A percentile compares a stretch with the other conserved stretches of the same genome.
phyloP scores from a whole-genome alignment of 2,797 vertebrate genomes.

The Liasis olivaceus region DNA sequence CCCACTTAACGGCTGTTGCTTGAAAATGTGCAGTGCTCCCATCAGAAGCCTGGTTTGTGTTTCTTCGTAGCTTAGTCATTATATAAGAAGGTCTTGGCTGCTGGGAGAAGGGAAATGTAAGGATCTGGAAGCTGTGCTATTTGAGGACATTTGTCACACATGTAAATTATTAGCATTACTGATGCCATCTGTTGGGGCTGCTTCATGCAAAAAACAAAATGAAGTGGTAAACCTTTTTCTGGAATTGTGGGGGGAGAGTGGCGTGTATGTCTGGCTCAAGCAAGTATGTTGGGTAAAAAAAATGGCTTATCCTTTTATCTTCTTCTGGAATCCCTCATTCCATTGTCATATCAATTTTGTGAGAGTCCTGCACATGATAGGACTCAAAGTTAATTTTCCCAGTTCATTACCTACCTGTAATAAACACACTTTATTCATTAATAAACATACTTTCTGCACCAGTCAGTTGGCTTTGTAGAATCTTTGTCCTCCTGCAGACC shows the following conservation, averaged over 20 bases:
- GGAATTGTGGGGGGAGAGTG: background rate
- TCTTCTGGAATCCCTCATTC: background rate
- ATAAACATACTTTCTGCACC: background rate
- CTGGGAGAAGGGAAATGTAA: background rate
- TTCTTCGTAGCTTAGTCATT: conserved; percentile 48
- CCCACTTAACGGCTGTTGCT: conserved; percentile 73
- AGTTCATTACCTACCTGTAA: background rate
- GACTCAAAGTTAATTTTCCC: background rate
- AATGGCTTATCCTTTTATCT: background rate
- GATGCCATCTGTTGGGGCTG: background rate
- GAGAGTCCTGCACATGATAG: background rate
- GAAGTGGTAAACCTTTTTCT: background rate
- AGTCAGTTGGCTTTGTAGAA: background rate
- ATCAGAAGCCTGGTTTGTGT: conserved; percentile 49
- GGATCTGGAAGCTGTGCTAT: background rate
- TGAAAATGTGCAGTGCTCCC: conserved; percentile 60
- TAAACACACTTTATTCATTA: background rate
- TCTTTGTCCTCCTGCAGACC: background rate
- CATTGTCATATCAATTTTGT: background rate
- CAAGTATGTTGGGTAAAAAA: background rate
- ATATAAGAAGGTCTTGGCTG: conserved; percentile 45
- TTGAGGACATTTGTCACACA: background rate
- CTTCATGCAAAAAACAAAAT: background rate
- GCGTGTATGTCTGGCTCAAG: background rate
- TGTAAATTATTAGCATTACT: background rate